A percentile compares a stretch with the other conserved stretches of the same genome.
Conservation (phyloP, 2,797 vertebrate genomes). For the Pseudomugil gertrudae region DNA sequence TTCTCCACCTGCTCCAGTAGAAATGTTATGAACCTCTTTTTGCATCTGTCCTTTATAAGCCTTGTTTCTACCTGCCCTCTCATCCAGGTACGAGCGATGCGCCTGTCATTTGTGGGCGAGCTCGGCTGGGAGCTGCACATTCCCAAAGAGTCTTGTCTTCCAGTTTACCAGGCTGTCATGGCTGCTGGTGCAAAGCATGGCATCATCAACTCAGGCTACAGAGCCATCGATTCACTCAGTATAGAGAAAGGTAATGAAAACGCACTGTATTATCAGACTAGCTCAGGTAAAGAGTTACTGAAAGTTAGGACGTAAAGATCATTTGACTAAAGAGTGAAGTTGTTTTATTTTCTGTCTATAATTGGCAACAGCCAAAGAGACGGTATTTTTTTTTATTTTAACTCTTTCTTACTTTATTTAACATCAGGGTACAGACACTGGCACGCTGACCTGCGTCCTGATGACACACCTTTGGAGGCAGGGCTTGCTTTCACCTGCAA, state of each 20-base stretch:
- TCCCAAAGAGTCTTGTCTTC: constrained; percentile 85
- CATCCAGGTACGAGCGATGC: constrained; percentile 91
- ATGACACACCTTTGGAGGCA: constrained; percentile 92
- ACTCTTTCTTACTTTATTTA: not conserved
- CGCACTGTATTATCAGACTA: not conserved
- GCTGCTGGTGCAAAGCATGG: constrained; percentile 84
- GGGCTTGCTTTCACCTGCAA: constrained; percentile 96
- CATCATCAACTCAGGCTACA: constrained; percentile 91
- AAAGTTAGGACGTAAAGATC: not conserved
- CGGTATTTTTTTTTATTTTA: not conserved
- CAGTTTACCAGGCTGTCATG: constrained; percentile 92
- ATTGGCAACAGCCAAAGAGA: not conserved
- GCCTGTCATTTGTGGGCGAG: constrained; percentile 94
- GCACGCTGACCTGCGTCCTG: constrained; percentile 92
- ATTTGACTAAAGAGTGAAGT: not conserved
- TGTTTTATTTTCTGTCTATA: not conserved
- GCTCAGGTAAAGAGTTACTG: not conserved
- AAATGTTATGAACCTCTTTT: not conserved
- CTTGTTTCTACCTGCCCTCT: constrained; percentile 6
- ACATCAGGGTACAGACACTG: constrained; percentile 92
- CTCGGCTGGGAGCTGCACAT: constrained; percentile 97
- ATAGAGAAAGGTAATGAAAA: constrained; percentile 90
- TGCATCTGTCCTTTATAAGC: constrained; percentile 26
- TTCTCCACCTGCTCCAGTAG: not conserved
- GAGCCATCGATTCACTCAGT: constrained; percentile 97